Conservation (phyloP, 1,140 invertebrate species). For the Doryteuthis pealeii region DNA sequence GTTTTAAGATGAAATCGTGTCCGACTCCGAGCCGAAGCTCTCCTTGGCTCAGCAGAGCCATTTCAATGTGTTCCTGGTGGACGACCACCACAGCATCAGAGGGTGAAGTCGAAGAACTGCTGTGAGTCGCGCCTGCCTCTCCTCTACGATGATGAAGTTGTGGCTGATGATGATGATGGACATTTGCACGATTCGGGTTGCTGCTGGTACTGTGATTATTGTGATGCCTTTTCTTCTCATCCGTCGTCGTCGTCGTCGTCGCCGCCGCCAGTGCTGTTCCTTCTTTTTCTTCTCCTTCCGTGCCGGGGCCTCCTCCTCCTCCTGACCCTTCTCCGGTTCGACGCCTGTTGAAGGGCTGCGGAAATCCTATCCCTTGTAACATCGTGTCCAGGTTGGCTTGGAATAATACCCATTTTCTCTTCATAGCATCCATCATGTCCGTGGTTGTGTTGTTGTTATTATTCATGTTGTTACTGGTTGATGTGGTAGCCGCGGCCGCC, state of each 20-base stretch:
- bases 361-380: constrained; percentile 30
- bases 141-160: neutral
- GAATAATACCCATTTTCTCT: constrained; percentile 31
- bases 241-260: too few relatives aligned
- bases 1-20: constrained; percentile 47
- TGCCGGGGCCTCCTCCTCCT: constrained; percentile 5
- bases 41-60: constrained; percentile 44
- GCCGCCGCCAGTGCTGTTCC: constrained; percentile 23
- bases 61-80: constrained; percentile 45
- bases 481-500: neutral
- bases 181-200: neutral
- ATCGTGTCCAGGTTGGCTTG: constrained; percentile 37
- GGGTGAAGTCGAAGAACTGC: neutral
- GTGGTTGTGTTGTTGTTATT: constrained; percentile 16
- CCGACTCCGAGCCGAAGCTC: constrained; percentile 39
- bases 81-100: constrained; percentile 17
- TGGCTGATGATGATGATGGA: neutral
- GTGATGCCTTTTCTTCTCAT: constrained; percentile 11
- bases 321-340: constrained; percentile 25
- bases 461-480: neutral
- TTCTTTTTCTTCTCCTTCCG: constrained; percentile 11
- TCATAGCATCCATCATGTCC: constrained; percentile 41
- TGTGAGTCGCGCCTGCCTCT: neutral
- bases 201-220: neutral
- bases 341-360: constrained; percentile 31